Percentiles rank a stretch among this genome's conserved stretches.
phyloP scores from a whole-genome alignment of 2,113 vertebrate genomes.

The Gallinago paraguaiae region DNA sequence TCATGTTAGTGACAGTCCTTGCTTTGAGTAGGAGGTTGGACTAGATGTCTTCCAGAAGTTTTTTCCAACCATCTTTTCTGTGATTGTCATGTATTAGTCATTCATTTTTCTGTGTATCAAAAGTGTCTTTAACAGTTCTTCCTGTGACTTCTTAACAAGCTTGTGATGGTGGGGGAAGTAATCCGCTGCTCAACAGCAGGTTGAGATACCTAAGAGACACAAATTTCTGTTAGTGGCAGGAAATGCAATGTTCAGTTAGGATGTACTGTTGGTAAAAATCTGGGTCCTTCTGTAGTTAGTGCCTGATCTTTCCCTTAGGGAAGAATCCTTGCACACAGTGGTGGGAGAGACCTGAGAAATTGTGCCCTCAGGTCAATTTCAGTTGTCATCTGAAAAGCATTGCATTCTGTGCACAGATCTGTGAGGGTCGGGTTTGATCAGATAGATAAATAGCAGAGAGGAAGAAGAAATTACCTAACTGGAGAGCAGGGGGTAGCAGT shows the following conservation, averaged over 20 bases:
- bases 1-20: not conserved
- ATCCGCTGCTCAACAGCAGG: not conserved
- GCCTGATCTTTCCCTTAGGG: not conserved
- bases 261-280: not conserved
- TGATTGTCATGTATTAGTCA: not conserved
- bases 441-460: not conserved
- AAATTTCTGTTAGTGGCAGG: not conserved
- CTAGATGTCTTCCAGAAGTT: not conserved
- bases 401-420: not conserved
- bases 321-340: not conserved
- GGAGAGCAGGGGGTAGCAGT: not conserved
- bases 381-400: not conserved
- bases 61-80: not conserved
- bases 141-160: not conserved
- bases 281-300: not conserved
- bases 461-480: not conserved
- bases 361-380: not conserved
- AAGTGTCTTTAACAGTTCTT: not conserved
- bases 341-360: not conserved
- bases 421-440: not conserved
- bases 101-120: not conserved
- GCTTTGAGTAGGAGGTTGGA: not conserved
- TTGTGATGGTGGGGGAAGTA: not conserved
- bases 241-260: not conserved
- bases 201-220: not conserved